Conservation (phyloP, 2,888 invertebrate genomes). For the Tipula lateralis region DNA sequence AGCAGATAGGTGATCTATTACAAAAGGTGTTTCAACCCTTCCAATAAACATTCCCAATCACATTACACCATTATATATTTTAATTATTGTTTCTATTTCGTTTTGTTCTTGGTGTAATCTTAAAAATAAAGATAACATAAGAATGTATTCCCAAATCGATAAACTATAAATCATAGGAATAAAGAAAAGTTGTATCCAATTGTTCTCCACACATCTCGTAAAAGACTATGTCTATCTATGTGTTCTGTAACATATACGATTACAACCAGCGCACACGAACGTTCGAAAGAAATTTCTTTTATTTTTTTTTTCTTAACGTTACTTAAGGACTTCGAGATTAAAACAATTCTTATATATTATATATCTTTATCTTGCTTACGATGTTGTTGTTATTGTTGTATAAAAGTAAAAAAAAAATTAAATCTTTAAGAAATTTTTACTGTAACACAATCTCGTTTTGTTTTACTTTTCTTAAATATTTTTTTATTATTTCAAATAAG, state of each 20-base stretch:
- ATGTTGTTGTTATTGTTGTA: background rate
- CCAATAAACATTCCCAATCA: background rate
- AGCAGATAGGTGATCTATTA: too few relatives aligned
- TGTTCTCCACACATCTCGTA: background rate
- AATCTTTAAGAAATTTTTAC: constrained; percentile 24
- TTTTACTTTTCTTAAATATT: constrained; percentile 16
- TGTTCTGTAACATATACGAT: background rate
- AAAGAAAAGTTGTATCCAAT: background rate
- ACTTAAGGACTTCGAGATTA: background rate
- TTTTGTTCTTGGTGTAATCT: background rate
- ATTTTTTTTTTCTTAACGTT: background rate
- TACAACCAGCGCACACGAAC: background rate
- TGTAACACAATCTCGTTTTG: background rate
- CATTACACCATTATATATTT: background rate
- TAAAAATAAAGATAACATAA: background rate
- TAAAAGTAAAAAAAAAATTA: background rate
- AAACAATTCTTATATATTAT: too few relatives aligned
- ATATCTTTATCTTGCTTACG: background rate
- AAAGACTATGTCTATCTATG: background rate
- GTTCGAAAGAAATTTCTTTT: background rate
- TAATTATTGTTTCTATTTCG: background rate
- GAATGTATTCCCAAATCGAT: background rate
- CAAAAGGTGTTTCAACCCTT: background rate
- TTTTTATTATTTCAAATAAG: background rate
- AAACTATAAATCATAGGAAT: background rate